Base-by-base conservation (phyloP, 2,113 vertebrate genomes). In the Mormyrus lacerda region DNA sequence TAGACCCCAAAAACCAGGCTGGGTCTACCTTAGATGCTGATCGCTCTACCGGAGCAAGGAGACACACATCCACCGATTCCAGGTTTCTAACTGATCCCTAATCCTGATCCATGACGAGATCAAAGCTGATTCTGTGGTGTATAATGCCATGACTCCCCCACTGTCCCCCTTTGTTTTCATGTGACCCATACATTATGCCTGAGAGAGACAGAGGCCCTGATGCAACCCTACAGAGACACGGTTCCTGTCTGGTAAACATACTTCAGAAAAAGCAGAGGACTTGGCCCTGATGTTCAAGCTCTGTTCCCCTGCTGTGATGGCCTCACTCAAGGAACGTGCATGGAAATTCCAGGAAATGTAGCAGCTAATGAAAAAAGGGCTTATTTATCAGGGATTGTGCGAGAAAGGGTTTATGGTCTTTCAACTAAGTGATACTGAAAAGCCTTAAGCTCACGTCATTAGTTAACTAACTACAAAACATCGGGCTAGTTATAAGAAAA, bases 211-310 rank as follows among this genome's bases (percentile, higher is more conserved):
- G 48, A 50, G 87, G 61, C 73, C 61, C 58, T 88, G 87, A 88
- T 76, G 87, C 61, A 88, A 76, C 11, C 61, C 87, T 88, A 88
- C 88, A 82, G 88, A 73, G 69, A 88, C 31, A 15, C 1, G 11
- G 58, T 11, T 27, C 61, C 44, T n/a, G 87, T n/a, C 58, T 73
- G 87, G 61, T 88, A 88, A 88, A 88, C 87, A 88, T 58, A 45
- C 61, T 44, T 47, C 24, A 45, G 87, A 44, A 65, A 24, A 47
- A 88, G 87, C 61, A 48, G 58, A 27, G 15, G 42, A 58, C 61
- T 69, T 73, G 45, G 44, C 24, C 44, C 87, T 76, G 47, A 31
- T 45, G 42, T 58, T 73, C 11, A 27, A 88, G 87, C 87, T 76
- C 24, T 19, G 61, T 35, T 73, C 44, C 39, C 6, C 58, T 61